phyloP scores from a whole-genome alignment of 2,888 invertebrate genomes.

The Pomacea canaliculata region DNA sequence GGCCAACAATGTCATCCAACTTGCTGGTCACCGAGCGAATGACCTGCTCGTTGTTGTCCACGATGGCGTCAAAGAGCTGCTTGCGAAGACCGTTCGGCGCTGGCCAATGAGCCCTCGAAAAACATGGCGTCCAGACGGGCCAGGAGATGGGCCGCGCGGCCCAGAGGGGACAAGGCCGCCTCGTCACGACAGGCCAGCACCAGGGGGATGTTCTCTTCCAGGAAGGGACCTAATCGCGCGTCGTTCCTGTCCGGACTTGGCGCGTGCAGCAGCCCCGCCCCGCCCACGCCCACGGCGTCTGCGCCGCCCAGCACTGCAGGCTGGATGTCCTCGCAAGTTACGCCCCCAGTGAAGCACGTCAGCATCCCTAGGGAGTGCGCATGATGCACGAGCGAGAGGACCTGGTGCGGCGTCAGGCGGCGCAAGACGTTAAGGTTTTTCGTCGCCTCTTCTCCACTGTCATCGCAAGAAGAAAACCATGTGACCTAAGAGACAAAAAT shows the following conservation, averaged over 20 bases:
- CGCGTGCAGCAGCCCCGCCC: conserved; percentile 28
- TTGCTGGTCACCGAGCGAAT: conserved; percentile 20
- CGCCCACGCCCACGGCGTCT: conserved; percentile 41
- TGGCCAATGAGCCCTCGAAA: conserved; percentile 38
- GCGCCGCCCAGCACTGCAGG: conserved; percentile 40
- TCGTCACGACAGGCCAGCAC: conserved; percentile 34
- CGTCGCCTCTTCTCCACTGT: neutral
- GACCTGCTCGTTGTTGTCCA: conserved; percentile 24
- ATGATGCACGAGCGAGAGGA: conserved; percentile 15
- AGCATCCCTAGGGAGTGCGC: conserved; percentile 38
- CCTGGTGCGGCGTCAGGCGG: conserved; percentile 9
- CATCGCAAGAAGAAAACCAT: conserved; percentile 17
- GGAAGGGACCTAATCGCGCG: conserved; percentile 42
- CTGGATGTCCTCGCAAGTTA: conserved; percentile 40
- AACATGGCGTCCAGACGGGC: conserved; percentile 43
- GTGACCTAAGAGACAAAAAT: conserved; percentile 5
- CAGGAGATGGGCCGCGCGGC: conserved; percentile 38
- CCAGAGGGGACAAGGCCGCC: conserved; percentile 34
- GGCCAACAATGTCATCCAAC: conserved; percentile 25
- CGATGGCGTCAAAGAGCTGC: conserved; percentile 35
- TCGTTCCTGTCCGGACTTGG: conserved; percentile 15
- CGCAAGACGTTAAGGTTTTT: conserved; percentile 1
- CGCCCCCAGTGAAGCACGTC: conserved; percentile 42
- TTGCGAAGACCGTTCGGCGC: conserved; percentile 29
- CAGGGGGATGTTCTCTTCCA: conserved; percentile 42